A percentile compares a stretch with the other conserved stretches of the same genome.
Conservation (phyloP, 1,140 invertebrate genomes). For the Anadara kagoshimensis region DNA sequence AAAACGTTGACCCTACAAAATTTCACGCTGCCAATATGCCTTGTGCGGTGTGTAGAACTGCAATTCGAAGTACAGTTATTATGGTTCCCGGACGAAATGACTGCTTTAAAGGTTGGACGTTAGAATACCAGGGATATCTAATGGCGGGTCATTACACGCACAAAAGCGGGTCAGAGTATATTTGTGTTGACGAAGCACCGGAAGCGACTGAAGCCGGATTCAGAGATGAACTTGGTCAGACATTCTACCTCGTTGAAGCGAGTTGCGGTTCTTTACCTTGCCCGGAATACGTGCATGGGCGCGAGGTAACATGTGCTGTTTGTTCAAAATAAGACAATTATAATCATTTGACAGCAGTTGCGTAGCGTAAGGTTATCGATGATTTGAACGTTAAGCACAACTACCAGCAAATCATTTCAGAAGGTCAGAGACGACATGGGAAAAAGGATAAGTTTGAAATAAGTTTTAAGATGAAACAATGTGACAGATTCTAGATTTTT, state of each 20-base stretch:
- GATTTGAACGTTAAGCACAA: no score
- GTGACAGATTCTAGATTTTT: no score
- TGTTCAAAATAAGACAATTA: conserved; percentile 13
- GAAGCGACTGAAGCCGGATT: background rate
- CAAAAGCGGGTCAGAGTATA: background rate
- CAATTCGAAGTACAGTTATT: background rate
- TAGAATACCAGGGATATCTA: conserved; percentile 27
- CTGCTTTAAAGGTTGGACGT: conserved; percentile 10
- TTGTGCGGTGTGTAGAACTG: conserved; percentile 24
- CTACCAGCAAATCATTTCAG: no score
- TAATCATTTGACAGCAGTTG: no score
- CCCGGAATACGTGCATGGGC: background rate
- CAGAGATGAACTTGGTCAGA: background rate
- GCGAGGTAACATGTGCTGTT: conserved; percentile 28
- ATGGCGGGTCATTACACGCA: background rate
- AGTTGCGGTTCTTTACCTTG: conserved; percentile 8
- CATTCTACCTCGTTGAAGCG: conserved; percentile 14
- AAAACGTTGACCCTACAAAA: no score
- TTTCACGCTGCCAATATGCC: background rate
- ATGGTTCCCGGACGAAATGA: conserved; percentile 19
- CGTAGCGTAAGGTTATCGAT: no score
- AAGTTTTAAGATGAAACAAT: no score
- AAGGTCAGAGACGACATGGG: no score
- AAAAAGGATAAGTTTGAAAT: no score
- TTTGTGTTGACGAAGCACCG: conserved; percentile 22